A percentile compares a stretch with the other conserved stretches of the same genome.
Evolutionary conservation across 2,113 vertebrate genomes (phyloP).

Genomic region (Polypterus bichir): DNA sequence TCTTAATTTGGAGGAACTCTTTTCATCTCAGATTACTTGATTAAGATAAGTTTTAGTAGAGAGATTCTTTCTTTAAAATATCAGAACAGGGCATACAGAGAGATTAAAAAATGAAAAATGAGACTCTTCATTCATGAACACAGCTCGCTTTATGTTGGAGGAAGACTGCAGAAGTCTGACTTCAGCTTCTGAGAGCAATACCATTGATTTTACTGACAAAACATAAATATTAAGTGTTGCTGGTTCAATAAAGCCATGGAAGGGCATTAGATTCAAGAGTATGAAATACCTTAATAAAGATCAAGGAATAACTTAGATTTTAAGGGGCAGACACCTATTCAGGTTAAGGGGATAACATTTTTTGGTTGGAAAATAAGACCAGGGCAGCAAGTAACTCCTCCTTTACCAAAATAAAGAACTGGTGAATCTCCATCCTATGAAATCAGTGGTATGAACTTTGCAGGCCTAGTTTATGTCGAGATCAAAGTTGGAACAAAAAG

Average conservation of each 20-base stretch:
- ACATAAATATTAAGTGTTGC: constrained; percentile 4
- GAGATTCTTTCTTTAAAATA: constrained; percentile 10
- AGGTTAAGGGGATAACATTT: background rate
- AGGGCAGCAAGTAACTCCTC: background rate
- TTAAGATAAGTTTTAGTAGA: constrained; percentile 8
- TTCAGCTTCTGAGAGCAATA: background rate
- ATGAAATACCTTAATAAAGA: constrained; percentile 1
- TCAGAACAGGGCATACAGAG: background rate
- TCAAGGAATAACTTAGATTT: constrained; percentile 7
- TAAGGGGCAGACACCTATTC: background rate
- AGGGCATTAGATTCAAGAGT: background rate
- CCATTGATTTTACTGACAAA: constrained; percentile 3
- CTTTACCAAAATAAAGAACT: constrained; percentile 7
- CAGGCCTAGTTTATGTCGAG: constrained; percentile 13
- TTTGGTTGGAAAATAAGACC: background rate
- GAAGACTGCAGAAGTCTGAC: constrained; percentile 10
- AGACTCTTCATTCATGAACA: constrained; percentile 1
- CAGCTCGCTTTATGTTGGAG: constrained; percentile 5
- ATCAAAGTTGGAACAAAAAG: background rate
- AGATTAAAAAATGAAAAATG: constrained; percentile 12
- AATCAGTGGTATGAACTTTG: constrained; percentile 17
- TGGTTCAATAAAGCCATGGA: constrained; percentile 9
- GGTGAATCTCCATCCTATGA: constrained; percentile 12
- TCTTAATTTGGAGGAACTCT: constrained; percentile 7
- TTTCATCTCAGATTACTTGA: constrained; percentile 9